Conservation (phyloP, 2,797 vertebrate species). For the Eupleurogrammus muticus region DNA sequence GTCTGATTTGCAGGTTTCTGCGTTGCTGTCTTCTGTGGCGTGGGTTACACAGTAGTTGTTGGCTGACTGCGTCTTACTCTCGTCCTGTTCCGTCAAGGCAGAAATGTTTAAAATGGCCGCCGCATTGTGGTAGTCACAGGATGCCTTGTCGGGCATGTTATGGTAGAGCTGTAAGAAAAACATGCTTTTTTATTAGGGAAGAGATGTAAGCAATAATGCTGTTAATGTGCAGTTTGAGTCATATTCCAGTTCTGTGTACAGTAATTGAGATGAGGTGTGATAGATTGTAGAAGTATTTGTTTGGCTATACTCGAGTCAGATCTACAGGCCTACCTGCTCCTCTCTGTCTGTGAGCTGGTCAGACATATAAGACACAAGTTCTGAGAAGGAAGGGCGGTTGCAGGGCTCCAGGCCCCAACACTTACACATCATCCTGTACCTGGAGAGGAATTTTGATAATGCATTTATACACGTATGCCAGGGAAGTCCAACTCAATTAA, state of each 20-base stretch:
- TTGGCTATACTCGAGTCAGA: neutral
- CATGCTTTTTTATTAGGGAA: neutral
- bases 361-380: constrained; percentile 87
- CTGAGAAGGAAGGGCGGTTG: constrained; percentile 89
- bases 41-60: constrained; percentile 55
- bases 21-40: constrained; percentile 26
- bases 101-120: constrained; percentile 43
- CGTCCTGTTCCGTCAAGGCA: constrained; percentile 32
- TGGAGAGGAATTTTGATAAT: constrained; percentile 54
- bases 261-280: neutral
- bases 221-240: neutral
- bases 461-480: neutral
- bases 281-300: neutral
- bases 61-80: constrained; percentile 4
- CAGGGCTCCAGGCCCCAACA: constrained; percentile 91
- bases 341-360: constrained; percentile 88
- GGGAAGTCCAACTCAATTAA: no score
- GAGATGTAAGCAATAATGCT: neutral
- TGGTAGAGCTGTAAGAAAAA: constrained; percentile 77
- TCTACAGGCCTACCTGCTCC: constrained; percentile 82
- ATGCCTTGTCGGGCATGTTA: constrained; percentile 57
- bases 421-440: constrained; percentile 90
- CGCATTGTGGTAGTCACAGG: constrained; percentile 70
- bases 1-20: constrained; percentile 13
- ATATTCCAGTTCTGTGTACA: neutral